Evolutionary conservation across 2,113 vertebrate species (phyloP).

Genomic region (Tiliqua scincoides): DNA sequence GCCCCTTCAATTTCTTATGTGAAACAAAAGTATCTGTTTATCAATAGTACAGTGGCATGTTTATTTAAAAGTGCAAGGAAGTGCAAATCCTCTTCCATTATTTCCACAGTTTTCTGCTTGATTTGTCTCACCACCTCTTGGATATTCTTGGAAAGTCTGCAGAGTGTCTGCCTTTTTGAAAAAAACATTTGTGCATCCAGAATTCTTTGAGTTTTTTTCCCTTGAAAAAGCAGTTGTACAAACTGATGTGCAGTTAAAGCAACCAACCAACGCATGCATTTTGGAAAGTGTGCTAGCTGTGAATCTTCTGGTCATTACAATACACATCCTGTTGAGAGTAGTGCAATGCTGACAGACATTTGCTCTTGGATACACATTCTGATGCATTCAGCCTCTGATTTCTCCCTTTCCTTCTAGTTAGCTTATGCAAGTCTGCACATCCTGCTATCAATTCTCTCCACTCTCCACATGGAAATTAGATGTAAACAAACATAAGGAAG

Average conservation of each 20-base stretch:
- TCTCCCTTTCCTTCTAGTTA: too few relatives aligned
- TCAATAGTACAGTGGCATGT: background rate
- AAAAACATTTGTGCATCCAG: background rate
- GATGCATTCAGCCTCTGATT: too few relatives aligned
- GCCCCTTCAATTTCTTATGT: background rate
- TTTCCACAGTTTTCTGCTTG: background rate
- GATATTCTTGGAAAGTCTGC: background rate
- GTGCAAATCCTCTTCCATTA: background rate
- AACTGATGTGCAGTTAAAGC: background rate
- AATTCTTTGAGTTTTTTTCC: background rate
- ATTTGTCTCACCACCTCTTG: background rate
- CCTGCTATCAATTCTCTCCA: too few relatives aligned
- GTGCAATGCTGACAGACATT: too few relatives aligned
- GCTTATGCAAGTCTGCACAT: too few relatives aligned
- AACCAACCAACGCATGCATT: background rate
- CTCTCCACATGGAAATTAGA: too few relatives aligned
- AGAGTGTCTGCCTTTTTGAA: background rate
- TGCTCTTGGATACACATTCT: too few relatives aligned
- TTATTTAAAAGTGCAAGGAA: background rate
- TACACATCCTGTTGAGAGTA: too few relatives aligned
- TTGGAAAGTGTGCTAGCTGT: background rate
- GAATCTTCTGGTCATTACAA: too few relatives aligned
- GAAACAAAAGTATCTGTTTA: background rate
- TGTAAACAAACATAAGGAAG: too few relatives aligned
- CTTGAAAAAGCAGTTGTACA: background rate